Conservation (phyloP, 2,797 vertebrate species). For the Ptychadena robeensis region DNA sequence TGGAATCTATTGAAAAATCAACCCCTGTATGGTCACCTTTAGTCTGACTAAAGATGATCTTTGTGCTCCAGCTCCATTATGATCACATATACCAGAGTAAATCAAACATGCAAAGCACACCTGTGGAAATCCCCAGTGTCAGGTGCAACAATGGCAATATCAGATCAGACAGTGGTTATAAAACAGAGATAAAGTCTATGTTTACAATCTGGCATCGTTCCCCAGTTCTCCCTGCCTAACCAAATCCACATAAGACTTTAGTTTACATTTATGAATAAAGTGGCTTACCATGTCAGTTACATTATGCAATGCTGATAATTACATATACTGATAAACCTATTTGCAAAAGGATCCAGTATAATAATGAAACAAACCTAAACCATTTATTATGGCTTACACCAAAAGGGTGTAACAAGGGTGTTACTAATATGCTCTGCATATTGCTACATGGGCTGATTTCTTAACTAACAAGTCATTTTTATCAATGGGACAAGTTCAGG, state of each 20-base stretch:
- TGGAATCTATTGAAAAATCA: too few relatives aligned
- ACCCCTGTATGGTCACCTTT: too few relatives aligned
- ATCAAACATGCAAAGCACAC: constrained; percentile 24
- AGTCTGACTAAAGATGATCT: background rate
- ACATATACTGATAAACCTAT: background rate
- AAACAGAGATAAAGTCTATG: background rate
- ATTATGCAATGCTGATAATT: background rate
- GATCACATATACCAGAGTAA: constrained; percentile 5
- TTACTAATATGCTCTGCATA: too few relatives aligned
- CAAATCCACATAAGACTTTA: too few relatives aligned
- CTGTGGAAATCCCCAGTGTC: constrained; percentile 54
- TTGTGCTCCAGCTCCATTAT: background rate
- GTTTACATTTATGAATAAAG: too few relatives aligned
- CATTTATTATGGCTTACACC: background rate
- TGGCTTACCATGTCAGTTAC: background rate
- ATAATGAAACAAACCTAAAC: background rate
- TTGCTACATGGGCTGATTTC: too few relatives aligned
- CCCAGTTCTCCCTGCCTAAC: too few relatives aligned
- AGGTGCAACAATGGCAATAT: background rate
- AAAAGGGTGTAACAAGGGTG: background rate
- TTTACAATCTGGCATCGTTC: background rate
- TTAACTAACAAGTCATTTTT: too few relatives aligned
- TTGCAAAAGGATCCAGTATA: too few relatives aligned
- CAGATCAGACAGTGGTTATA: background rate
- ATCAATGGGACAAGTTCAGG: too few relatives aligned